Base-by-base conservation (phyloP, 2,113 vertebrate genomes). In the Neoarius graeffei region DNA sequence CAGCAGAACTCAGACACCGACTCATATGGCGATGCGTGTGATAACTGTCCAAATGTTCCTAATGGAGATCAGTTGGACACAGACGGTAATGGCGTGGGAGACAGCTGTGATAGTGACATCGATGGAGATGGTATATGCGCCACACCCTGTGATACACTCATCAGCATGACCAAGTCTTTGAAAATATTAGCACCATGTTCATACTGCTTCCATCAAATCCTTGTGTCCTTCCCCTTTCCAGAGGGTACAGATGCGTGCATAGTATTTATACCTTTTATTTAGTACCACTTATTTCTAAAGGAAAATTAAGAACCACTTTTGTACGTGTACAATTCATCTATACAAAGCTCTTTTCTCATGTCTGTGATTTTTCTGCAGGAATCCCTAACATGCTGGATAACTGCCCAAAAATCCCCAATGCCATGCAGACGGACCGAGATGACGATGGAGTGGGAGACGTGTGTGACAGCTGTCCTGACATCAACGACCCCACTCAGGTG, bases 1-100 rank as follows among this genome's bases (percentile, higher is more conserved):
- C 98, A 99, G 91, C 98, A 98, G 94, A 99, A 99, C 90, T 99
- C 98, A 0, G 98, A 99, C 93, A 97, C 96, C 0, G 98, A 99
- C 91, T 99, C 98, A 0, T 99, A 96, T 0, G 98, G 98, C 0
- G 98, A 99, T 0, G 96, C 98, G 57, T 99, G 98, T 2, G 97
- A 97, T 93, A 97, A 97, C 92, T 97, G 97, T 56, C 97, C 97
- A 81, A 97, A 97, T 0, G 97, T 97, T 4, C 95, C 96, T 84
- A 97, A 97, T 77, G 95, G 96, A 0, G 95, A 96, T 88, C 97
- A 97, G 93, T 92, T 92, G 88, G 96, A 97, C 94, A 97, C 96
- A 0, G 97, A 97, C 13, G 93, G 94, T 91, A 97, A 96, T 0
- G 96, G 97, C 35, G 96, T 96, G 89, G 97, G 97, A 4, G 97